Conservation (phyloP, 2,113 vertebrate genomes). For the Dunckerocampus dactyliophorus region DNA sequence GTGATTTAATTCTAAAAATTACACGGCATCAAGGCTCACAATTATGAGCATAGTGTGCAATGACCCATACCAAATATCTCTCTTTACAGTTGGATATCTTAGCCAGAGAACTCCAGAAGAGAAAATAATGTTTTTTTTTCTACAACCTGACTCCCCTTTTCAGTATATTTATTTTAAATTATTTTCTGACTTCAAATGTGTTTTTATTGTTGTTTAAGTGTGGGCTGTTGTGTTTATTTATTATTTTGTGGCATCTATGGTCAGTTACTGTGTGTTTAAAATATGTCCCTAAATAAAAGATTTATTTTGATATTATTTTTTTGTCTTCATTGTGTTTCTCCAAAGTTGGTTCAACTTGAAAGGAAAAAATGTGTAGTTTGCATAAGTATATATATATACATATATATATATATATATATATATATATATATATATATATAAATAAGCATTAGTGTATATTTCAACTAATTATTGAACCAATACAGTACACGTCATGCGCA, state of each 20-base stretch:
- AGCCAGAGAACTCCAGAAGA: slow-evolving; percentile 76
- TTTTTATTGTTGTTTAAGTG: slow-evolving; percentile 20
- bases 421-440: too few relatives aligned
- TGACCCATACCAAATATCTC: not conserved
- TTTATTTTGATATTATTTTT: slow-evolving; percentile 69
- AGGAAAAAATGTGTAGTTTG: not conserved
- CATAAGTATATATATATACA: too few relatives aligned
- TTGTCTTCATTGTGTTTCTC: slow-evolving; percentile 7
- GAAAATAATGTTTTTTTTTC: slow-evolving; percentile 61
- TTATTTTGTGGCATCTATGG: not conserved
- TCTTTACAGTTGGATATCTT: slow-evolving; percentile 71
- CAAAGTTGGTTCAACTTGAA: not conserved
- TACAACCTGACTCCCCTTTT: slow-evolving; percentile 7
- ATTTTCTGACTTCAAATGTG: not conserved
- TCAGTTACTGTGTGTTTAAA: slow-evolving; percentile 21
- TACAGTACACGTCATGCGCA: not conserved
- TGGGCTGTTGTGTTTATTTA: slow-evolving; percentile 8
- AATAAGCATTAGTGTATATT: too few relatives aligned
- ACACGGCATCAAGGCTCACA: not conserved
- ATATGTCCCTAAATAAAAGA: slow-evolving; percentile 63
- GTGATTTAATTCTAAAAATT: not conserved
- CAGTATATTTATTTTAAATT: slow-evolving; percentile 8
- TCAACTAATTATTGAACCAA: too few relatives aligned
- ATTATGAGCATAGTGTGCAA: not conserved
- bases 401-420: too few relatives aligned